A percentile compares a stretch with the other conserved stretches of the same genome.
phyloP scores from a whole-genome alignment of 2,113 vertebrate genomes.

The Atractosteus spatula region DNA sequence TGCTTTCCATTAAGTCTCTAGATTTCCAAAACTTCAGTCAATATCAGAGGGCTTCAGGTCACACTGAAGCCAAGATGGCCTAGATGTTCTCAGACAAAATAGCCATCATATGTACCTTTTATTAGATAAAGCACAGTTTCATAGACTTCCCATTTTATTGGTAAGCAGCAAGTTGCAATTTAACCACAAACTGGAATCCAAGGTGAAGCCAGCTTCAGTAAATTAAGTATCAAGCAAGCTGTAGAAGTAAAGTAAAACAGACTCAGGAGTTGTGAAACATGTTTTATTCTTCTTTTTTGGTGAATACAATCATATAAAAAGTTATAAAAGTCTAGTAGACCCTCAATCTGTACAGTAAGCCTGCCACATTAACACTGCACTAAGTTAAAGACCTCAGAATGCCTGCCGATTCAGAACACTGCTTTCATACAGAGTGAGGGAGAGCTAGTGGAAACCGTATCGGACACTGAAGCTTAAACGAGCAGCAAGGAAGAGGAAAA shows the following conservation, averaged over 20 bases:
- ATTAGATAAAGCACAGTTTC: too few relatives aligned
- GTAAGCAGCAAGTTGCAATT: too few relatives aligned
- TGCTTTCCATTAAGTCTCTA: too few relatives aligned
- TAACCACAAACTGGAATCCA: too few relatives aligned
- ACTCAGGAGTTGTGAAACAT: constrained; percentile 48
- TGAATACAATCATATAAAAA: constrained; percentile 42
- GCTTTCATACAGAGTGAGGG: not conserved
- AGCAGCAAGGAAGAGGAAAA: not conserved
- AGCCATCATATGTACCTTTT: too few relatives aligned
- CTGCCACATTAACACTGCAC: constrained; percentile 11
- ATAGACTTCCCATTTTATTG: too few relatives aligned
- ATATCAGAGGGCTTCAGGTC: too few relatives aligned
- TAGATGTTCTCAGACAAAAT: not conserved
- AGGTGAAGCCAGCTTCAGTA: too few relatives aligned
- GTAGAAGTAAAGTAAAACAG: not conserved
- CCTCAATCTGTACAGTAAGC: constrained; percentile 1
- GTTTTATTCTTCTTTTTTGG: constrained; percentile 62
- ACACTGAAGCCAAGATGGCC: too few relatives aligned
- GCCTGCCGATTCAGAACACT: constrained; percentile 1
- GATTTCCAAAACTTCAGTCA: too few relatives aligned
- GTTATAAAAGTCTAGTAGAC: not conserved
- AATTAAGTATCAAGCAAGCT: not conserved
- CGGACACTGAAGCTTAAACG: constrained; percentile 8
- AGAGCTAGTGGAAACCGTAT: not conserved
- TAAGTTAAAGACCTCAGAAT: not conserved